These are phyloP conservation scores for Metopolophium dirhodum DNA, from an alignment of 1,140 invertebrate species.

Conservation along the genomic window DNA sequence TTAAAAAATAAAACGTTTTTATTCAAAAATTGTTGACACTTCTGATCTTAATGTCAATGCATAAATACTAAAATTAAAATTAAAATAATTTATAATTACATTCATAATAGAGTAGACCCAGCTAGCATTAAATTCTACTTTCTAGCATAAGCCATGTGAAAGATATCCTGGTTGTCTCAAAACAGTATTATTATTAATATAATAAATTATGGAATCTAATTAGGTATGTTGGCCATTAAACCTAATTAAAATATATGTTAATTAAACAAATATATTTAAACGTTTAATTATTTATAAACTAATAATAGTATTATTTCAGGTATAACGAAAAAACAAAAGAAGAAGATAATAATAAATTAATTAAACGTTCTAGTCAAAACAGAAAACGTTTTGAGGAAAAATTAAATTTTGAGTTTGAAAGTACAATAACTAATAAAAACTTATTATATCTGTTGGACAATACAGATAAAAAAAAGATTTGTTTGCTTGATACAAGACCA, in stretches of 20 bases:
- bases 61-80: neutral
- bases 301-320: conserved; percentile 11
- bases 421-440: conserved; percentile 39
- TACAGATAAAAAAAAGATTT: conserved; percentile 44
- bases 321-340: conserved; percentile 12
- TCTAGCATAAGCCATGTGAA: neutral
- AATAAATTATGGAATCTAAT: neutral
- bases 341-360: neutral
- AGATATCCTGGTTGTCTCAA: neutral
- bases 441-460: conserved; percentile 15
- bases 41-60: neutral
- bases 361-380: neutral
- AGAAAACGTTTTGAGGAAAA: neutral
- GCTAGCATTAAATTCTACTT: neutral
- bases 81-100: neutral
- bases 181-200: neutral
- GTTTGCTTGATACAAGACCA: conserved; percentile 58
- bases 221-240: neutral
- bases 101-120: neutral
- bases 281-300: neutral
- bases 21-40: neutral
- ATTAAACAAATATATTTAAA: neutral
- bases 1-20: neutral
- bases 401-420: conserved; percentile 38
- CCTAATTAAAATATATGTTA: neutral